Percentiles rank a stretch among this genome's conserved stretches.
Conservation (phyloP, 1,140 invertebrate genomes). For the Elymnias hypermnestra region DNA sequence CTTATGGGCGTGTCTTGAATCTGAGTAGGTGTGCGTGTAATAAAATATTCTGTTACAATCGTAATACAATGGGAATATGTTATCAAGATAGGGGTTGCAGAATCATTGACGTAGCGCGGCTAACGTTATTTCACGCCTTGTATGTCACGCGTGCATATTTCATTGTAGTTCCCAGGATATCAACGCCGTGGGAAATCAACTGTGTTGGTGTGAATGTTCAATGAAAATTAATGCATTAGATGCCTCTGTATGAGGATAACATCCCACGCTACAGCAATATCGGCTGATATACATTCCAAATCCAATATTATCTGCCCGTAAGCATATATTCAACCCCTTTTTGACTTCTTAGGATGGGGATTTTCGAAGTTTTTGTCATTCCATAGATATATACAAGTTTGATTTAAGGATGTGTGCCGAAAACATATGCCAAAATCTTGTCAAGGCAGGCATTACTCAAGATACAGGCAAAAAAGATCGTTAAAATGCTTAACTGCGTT, state of each 20-base stretch:
- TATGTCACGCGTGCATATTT: slow-evolving; percentile 64
- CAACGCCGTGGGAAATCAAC: slow-evolving; percentile 61
- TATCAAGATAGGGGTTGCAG: slow-evolving; percentile 28
- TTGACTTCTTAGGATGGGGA: no score
- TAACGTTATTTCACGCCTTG: slow-evolving; percentile 59
- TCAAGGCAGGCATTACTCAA: no score
- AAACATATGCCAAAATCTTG: no score
- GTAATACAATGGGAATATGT: slow-evolving; percentile 18
- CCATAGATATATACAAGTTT: no score
- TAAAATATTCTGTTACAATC: neutral
- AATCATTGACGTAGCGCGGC: slow-evolving; percentile 31
- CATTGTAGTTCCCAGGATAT: slow-evolving; percentile 52
- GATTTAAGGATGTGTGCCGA: no score
- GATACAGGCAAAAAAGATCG: no score
- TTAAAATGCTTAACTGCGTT: no score
- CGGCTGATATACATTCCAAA: neutral
- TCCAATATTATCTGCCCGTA: no score
- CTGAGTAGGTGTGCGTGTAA: no score
- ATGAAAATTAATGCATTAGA: slow-evolving; percentile 23
- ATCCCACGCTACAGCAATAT: neutral
- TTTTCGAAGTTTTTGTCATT: no score
- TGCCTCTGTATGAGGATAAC: neutral
- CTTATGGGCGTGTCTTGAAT: no score
- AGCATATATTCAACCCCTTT: no score
- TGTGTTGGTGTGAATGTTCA: slow-evolving; percentile 29